Conservation (phyloP, 2,113 vertebrate species). For the Nyctereutes procyonoides region DNA sequence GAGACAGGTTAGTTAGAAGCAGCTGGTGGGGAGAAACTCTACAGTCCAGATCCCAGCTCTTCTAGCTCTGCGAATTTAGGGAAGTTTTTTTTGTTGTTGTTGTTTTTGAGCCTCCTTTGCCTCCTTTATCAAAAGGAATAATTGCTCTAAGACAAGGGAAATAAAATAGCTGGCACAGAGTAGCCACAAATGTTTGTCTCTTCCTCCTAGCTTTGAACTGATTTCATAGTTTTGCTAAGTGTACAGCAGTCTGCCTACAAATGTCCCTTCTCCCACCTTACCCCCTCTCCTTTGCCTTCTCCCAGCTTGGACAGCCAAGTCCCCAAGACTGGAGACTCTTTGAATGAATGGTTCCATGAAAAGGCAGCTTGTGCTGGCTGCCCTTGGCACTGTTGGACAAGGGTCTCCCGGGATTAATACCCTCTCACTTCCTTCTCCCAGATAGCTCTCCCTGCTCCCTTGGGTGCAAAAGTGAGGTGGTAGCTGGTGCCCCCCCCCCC, state of each 20-base stretch:
- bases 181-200: neutral
- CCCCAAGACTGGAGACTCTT: conserved; percentile 57
- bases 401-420: neutral
- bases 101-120: neutral
- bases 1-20: neutral
- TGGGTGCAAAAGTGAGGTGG: neutral
- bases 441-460: neutral
- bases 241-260: neutral
- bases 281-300: neutral
- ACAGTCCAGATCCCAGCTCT: neutral
- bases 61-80: neutral
- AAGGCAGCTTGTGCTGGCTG: conserved; percentile 45
- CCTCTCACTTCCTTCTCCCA: neutral
- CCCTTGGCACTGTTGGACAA: neutral
- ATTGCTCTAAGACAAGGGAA: neutral
- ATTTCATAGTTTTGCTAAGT: neutral
- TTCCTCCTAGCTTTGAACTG: neutral
- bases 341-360: conserved; percentile 67
- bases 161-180: neutral
- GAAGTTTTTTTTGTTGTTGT: neutral
- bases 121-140: neutral
- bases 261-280: neutral
- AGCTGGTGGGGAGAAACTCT: neutral
- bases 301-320: neutral
- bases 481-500: neutral